Conservation (phyloP, 2,888 invertebrate species). For the Lathronympha strigana region DNA sequence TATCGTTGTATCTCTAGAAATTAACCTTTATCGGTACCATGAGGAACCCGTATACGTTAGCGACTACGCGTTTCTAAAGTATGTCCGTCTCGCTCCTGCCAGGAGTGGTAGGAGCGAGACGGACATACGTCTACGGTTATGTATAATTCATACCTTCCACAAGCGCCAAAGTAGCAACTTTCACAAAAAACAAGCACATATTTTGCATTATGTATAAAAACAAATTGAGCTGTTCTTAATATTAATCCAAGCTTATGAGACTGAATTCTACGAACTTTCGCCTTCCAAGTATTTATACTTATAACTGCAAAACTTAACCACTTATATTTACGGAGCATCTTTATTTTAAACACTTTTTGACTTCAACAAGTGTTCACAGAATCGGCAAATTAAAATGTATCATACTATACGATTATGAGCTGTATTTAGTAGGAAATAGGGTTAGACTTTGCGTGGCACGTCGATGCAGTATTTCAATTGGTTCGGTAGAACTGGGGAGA, state of each 20-base stretch:
- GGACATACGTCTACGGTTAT: too few relatives aligned
- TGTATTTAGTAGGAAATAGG: conserved; percentile 42
- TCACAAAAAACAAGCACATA: too few relatives aligned
- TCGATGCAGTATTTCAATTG: conserved; percentile 78
- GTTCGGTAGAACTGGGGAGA: conserved; percentile 68
- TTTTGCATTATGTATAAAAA: too few relatives aligned
- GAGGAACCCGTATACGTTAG: too few relatives aligned
- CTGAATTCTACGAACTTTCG: conserved; percentile 44
- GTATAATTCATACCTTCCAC: too few relatives aligned
- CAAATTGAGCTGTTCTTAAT: not conserved
- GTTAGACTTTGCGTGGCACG: conserved; percentile 53
- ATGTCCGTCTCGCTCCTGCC: too few relatives aligned
- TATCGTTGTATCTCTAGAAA: too few relatives aligned
- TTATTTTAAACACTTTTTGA: conserved; percentile 27
- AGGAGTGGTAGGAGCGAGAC: too few relatives aligned
- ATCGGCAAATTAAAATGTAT: conserved; percentile 14
- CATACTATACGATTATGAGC: not conserved
- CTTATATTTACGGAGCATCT: conserved; percentile 17
- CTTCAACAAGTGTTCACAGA: conserved; percentile 29
- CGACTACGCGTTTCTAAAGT: too few relatives aligned
- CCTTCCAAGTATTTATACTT: not conserved
- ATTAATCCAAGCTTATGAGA: conserved; percentile 43
- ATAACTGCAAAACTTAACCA: conserved; percentile 4
- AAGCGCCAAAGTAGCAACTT: too few relatives aligned
- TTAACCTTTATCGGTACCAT: too few relatives aligned